These are phyloP conservation scores for Ammodramus savannarum DNA, from an alignment of 2,113 vertebrate species.

Conservation along the genomic window DNA sequence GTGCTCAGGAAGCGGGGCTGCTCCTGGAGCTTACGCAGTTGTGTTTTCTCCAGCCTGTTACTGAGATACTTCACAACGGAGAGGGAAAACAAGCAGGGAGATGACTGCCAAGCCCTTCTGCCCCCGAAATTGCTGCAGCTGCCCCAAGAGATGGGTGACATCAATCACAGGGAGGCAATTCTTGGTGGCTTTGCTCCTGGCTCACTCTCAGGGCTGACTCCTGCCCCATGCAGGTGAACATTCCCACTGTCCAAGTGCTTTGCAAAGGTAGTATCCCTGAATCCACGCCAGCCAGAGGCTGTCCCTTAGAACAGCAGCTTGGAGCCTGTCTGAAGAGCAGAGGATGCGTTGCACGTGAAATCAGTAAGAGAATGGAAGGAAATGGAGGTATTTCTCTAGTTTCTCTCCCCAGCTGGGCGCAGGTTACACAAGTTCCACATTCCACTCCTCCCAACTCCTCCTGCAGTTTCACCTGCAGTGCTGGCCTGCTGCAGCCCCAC, in stretches of 20 bases:
- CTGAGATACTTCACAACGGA: neutral
- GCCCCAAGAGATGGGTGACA: neutral
- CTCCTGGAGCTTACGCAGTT: neutral
- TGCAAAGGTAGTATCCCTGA: neutral
- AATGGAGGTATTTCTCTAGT: neutral
- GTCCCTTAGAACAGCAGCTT: neutral
- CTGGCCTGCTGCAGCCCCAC: neutral
- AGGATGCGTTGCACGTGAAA: neutral
- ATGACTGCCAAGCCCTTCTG: neutral
- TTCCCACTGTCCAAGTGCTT: neutral
- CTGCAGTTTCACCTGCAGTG: conserved; percentile 23
- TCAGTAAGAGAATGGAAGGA: neutral
- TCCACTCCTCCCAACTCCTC: conserved; percentile 1
- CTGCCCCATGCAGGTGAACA: neutral
- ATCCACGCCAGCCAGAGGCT: neutral
- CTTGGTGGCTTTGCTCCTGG: neutral
- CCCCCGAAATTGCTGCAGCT: accelerated
- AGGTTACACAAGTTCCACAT: conserved; percentile 39
- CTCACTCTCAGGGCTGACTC: neutral
- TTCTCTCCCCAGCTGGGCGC: neutral
- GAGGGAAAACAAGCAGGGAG: neutral
- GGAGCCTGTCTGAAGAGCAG: neutral
- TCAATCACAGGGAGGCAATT: neutral
- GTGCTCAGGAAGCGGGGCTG: neutral
- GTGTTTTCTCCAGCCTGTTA: neutral